Evolutionary conservation across 2,888 invertebrate genomes (phyloP).

Genomic region (Spialia ferax): DNA sequence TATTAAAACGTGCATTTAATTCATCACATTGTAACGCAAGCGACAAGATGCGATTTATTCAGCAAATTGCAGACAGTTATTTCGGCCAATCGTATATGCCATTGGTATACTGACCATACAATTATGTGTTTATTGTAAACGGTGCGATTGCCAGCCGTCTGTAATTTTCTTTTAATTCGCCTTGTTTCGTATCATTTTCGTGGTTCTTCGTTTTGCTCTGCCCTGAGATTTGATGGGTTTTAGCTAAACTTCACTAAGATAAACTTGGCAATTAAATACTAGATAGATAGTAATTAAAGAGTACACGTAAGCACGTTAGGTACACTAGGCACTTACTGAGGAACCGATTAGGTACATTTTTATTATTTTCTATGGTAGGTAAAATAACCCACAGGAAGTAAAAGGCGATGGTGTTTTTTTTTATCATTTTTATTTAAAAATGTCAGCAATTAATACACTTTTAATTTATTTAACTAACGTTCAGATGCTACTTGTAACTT

Average conservation of each 20-base stretch:
- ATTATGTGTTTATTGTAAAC: constrained; percentile 88
- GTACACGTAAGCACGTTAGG: too few relatives aligned
- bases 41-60: constrained; percentile 65
- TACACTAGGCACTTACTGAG: too few relatives aligned
- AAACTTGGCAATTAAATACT: neutral
- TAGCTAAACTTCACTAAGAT: neutral
- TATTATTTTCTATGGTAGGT: too few relatives aligned
- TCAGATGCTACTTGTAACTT: too few relatives aligned
- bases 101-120: constrained; percentile 82
- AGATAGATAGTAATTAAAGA: too few relatives aligned
- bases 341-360: too few relatives aligned
- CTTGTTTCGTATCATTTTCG: constrained; percentile 84
- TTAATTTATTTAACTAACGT: too few relatives aligned
- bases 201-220: constrained; percentile 77
- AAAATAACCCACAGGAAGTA: too few relatives aligned
- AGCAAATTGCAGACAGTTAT: constrained; percentile 71
- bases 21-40: constrained; percentile 48
- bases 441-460: too few relatives aligned
- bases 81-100: constrained; percentile 77
- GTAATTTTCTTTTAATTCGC: constrained; percentile 86
- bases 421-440: too few relatives aligned
- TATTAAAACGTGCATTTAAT: constrained; percentile 42
- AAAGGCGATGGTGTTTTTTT: too few relatives aligned
- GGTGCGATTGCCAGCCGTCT: constrained; percentile 82
- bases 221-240: constrained; percentile 67